phyloP scores from a whole-genome alignment of 2,797 vertebrate genomes.

The Coracias cyanogaster region DNA sequence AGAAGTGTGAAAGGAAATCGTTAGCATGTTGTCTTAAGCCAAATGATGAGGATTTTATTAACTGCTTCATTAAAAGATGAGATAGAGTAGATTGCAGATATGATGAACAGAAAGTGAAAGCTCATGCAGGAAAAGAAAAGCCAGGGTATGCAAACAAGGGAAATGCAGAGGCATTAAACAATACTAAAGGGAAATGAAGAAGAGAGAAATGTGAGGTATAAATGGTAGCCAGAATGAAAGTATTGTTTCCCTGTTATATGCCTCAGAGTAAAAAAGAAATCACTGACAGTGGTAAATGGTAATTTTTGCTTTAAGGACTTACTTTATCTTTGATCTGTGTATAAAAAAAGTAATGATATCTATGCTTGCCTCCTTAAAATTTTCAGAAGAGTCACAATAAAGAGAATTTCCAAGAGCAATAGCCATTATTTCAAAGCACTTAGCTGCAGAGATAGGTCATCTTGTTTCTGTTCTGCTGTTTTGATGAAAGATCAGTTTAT shows the following conservation, averaged over 20 bases:
- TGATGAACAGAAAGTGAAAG: neutral
- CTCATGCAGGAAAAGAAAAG: neutral
- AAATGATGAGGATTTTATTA: slow-evolving; percentile 47
- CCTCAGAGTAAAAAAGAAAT: neutral
- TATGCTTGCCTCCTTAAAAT: neutral
- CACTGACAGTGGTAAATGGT: neutral
- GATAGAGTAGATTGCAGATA: neutral
- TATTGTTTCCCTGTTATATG: neutral
- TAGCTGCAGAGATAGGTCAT: neutral
- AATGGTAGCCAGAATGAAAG: neutral
- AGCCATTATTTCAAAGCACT: neutral
- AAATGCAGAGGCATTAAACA: neutral
- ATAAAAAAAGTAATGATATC: neutral
- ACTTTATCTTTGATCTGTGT: neutral
- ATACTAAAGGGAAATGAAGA: neutral
- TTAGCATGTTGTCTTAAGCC: slow-evolving; percentile 57
- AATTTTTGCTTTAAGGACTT: neutral
- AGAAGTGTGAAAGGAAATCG: slow-evolving; percentile 41
- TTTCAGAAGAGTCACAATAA: neutral
- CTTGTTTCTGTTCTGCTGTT: neutral
- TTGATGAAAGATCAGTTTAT: neutral
- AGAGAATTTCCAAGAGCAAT: neutral
- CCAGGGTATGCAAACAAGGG: neutral
- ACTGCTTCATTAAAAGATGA: slow-evolving; percentile 46
- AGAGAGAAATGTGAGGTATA: neutral